A percentile compares a stretch with the other conserved stretches of the same genome.
These are phyloP conservation scores for Ctenodactylus gundi DNA, from an alignment of 2,113 vertebrate species.

Conservation along the genomic window DNA sequence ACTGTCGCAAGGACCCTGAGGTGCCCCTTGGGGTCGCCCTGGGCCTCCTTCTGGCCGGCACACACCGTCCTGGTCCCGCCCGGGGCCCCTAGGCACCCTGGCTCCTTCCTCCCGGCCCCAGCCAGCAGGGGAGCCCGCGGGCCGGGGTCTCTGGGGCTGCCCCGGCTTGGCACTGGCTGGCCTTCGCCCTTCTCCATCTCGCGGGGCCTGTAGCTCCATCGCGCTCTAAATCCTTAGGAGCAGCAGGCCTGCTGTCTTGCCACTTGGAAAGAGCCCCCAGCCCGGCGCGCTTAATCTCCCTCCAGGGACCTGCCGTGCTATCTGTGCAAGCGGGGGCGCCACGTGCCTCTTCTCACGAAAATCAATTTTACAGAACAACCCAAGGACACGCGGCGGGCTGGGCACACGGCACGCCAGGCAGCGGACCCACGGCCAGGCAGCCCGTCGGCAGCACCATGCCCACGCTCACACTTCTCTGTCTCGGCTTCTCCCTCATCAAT, in stretches of 20 bases:
- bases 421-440: no score
- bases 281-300: conserved; percentile 57
- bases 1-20: no score
- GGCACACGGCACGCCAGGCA: not conserved
- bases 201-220: not conserved
- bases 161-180: rapidly evolving
- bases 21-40: no score
- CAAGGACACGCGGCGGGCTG: not conserved
- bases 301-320: conserved; percentile 49
- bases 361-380: conserved; percentile 23
- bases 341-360: conserved; percentile 80
- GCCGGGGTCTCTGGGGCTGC: no score
- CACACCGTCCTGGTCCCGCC: no score
- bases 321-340: conserved; percentile 60
- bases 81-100: no score
- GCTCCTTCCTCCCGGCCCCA: no score
- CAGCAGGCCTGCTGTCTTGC: not conserved
- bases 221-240: not conserved
- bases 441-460: no score
- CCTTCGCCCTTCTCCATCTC: no score
- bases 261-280: conserved; percentile 19
- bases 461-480: conserved; percentile 72
- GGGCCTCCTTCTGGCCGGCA: no score
- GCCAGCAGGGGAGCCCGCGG: no score
- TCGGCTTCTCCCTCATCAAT: conserved; percentile 79